Percentiles rank a stretch among this genome's conserved stretches.
Evolutionary conservation across 2,113 vertebrate genomes (phyloP).

Genomic region (Toxotes chatareus): DNA sequence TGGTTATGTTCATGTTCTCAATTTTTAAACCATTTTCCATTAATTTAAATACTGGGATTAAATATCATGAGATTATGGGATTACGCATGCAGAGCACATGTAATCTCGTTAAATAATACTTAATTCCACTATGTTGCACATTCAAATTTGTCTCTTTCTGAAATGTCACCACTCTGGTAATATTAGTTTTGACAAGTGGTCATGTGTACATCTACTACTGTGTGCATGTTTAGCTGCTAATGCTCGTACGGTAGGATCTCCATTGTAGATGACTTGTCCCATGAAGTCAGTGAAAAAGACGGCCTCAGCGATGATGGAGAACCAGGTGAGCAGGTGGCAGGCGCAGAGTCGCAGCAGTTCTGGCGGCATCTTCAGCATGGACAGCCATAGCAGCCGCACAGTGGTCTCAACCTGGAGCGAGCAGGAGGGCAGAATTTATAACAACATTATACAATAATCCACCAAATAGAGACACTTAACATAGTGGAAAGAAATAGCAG

Average conservation of each 20-base stretch:
- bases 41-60: background rate
- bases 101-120: background rate
- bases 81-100: background rate
- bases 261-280: slow-evolving; percentile 97
- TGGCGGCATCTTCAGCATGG: slow-evolving; percentile 97
- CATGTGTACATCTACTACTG: too few relatives aligned
- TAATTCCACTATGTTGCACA: background rate
- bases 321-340: slow-evolving; percentile 97
- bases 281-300: slow-evolving; percentile 99
- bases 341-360: slow-evolving; percentile 91
- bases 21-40: background rate
- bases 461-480: background rate
- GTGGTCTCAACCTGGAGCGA: slow-evolving; percentile 88
- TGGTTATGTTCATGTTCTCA: background rate
- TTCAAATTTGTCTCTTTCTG: background rate
- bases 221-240: background rate
- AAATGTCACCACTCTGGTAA: background rate
- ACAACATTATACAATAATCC: background rate
- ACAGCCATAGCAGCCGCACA: slow-evolving; percentile 93
- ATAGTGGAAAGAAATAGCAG: background rate
- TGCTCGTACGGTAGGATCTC: slow-evolving; percentile 90
- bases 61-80: background rate
- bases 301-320: slow-evolving; percentile 95
- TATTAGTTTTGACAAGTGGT: background rate
- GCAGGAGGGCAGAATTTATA: background rate